Percentiles rank a stretch among this genome's conserved stretches.
Evolutionary conservation across 1,140 invertebrate species (phyloP).

Genomic region (Drosophila rhopaloa): DNA sequence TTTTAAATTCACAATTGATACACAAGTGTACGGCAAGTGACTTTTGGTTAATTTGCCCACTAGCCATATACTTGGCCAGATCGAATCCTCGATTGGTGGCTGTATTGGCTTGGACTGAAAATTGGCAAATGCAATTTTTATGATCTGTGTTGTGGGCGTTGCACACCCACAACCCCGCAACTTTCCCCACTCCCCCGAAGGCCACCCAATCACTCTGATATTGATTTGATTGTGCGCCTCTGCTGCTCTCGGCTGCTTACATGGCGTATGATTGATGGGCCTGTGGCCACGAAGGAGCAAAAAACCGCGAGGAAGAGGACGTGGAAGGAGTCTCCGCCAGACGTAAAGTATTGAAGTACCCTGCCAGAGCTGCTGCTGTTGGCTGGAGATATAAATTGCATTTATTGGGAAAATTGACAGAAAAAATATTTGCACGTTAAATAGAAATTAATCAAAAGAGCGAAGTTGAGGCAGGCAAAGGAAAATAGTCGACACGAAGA

Average conservation of each 20-base stretch:
- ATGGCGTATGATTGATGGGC: slow-evolving; percentile 80
- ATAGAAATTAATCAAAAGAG: slow-evolving; percentile 64
- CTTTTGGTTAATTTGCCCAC: slow-evolving; percentile 46
- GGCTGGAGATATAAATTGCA: slow-evolving; percentile 59
- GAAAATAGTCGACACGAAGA: not conserved
- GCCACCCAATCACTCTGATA: slow-evolving; percentile 25
- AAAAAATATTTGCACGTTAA: slow-evolving; percentile 75
- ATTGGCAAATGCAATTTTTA: slow-evolving; percentile 70
- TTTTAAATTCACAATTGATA: slow-evolving; percentile 5
- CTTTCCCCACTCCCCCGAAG: slow-evolving; percentile 14
- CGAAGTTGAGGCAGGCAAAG: not conserved
- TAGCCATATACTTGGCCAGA: slow-evolving; percentile 18
- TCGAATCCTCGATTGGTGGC: slow-evolving; percentile 28
- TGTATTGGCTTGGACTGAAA: slow-evolving; percentile 30
- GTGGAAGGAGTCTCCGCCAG: not conserved
- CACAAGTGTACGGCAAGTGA: slow-evolving; percentile 33
- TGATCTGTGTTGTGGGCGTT: slow-evolving; percentile 43
- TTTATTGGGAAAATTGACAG: slow-evolving; percentile 70
- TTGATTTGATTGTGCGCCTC: slow-evolving; percentile 64
- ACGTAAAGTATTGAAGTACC: slow-evolving; percentile 68
- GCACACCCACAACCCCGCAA: slow-evolving; percentile 6
- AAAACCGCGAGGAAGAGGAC: slow-evolving; percentile 8
- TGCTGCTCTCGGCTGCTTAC: slow-evolving; percentile 52
- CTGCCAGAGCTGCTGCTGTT: slow-evolving; percentile 18
- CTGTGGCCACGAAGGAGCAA: slow-evolving; percentile 42